Evolutionary conservation across 2,797 vertebrate species (phyloP).

Genomic region (Acanthurus lineatus): DNA sequence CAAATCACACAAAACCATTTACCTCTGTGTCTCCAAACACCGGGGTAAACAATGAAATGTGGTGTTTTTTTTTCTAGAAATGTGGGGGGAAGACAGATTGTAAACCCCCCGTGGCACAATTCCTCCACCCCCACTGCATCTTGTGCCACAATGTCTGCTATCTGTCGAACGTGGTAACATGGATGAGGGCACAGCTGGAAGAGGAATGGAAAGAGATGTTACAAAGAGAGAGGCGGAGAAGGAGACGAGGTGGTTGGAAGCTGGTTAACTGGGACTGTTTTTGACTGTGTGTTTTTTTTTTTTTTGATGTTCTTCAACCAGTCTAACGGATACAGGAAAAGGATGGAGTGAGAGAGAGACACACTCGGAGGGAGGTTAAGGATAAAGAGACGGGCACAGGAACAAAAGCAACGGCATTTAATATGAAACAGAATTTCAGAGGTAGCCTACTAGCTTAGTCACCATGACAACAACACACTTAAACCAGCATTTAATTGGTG

Average conservation of each 20-base stretch:
- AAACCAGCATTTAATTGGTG: conserved; percentile 79
- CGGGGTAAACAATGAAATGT: conserved; percentile 56
- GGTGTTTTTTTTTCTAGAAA: conserved; percentile 54
- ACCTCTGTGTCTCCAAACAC: conserved; percentile 53
- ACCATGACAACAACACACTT: conserved; percentile 85
- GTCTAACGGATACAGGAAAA: conserved; percentile 7
- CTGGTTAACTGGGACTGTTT: conserved; percentile 33
- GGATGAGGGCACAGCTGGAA: conserved; percentile 74
- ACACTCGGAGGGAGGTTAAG: conserved; percentile 44
- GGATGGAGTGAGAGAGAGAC: conserved; percentile 42
- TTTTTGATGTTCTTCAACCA: conserved; percentile 28
- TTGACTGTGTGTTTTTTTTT: neutral
- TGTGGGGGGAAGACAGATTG: conserved; percentile 48
- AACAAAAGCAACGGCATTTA: conserved; percentile 73
- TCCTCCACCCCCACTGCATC: conserved; percentile 63
- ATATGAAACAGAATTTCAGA: conserved; percentile 80
- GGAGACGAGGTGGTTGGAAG: conserved; percentile 30
- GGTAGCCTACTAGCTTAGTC: conserved; percentile 77
- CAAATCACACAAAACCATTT: conserved; percentile 64
- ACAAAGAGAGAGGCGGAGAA: conserved; percentile 41
- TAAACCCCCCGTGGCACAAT: conserved; percentile 66
- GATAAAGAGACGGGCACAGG: conserved; percentile 56
- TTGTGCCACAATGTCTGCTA: conserved; percentile 64
- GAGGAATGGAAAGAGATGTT: conserved; percentile 53
- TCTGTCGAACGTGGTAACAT: conserved; percentile 66